A percentile compares a stretch with the other conserved stretches of the same genome.
Evolutionary conservation across 2,113 vertebrate genomes (phyloP).

Genomic region (Poecilia latipinna): DNA sequence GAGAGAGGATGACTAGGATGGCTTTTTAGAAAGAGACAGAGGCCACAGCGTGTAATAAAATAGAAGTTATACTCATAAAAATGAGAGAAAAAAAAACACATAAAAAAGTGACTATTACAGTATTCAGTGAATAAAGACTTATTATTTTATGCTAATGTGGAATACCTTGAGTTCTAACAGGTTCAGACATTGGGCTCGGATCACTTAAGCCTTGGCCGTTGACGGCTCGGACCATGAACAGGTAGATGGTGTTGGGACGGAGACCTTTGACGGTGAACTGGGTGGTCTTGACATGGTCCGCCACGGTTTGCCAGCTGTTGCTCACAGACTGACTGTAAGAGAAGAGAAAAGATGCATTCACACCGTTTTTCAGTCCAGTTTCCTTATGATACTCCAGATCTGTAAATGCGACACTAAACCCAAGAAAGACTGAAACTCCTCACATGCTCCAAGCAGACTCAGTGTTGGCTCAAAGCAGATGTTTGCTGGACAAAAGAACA

Average conservation of each 20-base stretch:
- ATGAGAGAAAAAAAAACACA: background rate
- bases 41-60: slow-evolving; percentile 11
- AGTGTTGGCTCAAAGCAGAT: no score
- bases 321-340: slow-evolving; percentile 93
- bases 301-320: slow-evolving; percentile 98
- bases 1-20: slow-evolving; percentile 38
- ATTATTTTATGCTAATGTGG: background rate
- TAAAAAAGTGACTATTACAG: background rate
- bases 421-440: no score
- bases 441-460: no score
- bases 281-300: slow-evolving; percentile 92
- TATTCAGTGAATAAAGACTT: background rate
- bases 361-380: background rate
- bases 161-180: slow-evolving; percentile 96
- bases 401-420: background rate
- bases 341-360: background rate
- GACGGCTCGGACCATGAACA: slow-evolving; percentile 98
- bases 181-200: slow-evolving; percentile 95
- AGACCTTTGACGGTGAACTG: slow-evolving; percentile 90
- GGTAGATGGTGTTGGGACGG: slow-evolving; percentile 96
- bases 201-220: slow-evolving; percentile 96
- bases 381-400: background rate
- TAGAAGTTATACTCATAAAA: slow-evolving; percentile 8
- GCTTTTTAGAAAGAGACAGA: slow-evolving; percentile 16
- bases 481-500: no score